Evolutionary conservation across 2,888 invertebrate genomes (phyloP), one percentile per base, ranked within the genome.

Genomic region (Spialia ferax): DNA sequence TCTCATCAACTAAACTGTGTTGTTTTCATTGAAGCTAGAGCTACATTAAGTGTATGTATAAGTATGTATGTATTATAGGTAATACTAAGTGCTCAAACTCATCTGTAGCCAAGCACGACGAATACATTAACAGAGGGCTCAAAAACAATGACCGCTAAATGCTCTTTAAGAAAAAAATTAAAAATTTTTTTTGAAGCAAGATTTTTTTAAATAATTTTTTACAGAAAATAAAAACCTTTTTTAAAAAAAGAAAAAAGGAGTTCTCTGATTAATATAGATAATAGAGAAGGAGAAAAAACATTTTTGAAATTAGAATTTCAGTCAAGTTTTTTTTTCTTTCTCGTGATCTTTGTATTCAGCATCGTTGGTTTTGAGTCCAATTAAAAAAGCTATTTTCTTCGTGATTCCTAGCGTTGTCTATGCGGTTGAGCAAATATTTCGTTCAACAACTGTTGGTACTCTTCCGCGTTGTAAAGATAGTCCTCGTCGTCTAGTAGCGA

Each of bases 381-480:
- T n/a, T n/a, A 38, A 15, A 15, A 48, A 1, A 4, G 3, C 5
- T 20, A 48, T 38, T 32, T 3, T 11, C 3, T 26, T 18, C 3
- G 45, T 13, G 42, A 48, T n/a, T 22, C 50, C 78, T 89, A 91
- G 79, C 89, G 89, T 74, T 89, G 88, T 87, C 91, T 90, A 81
- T 87, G 87, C 8, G 90, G 91, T 87, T 93, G 93, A 91, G 93
- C 93, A 91, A 93, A 91, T 82, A 93, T 91, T 84, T 93, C 92
- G 76, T 91, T 90, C 29, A 93, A 76, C 66, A 92, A 76, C 74
- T 91, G 88, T 80, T 93, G 91, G 70, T 93, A 93, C 76, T 93
- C 93, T 64, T 92, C 91, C 0, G 88, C 83, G 64, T 89, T 91
- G 76, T 92, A 91, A 26, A 92, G 77, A 73, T 92, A 89, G 73